Conservation (phyloP, 2,797 vertebrate genomes). For the Eremophila alpestris region DNA sequence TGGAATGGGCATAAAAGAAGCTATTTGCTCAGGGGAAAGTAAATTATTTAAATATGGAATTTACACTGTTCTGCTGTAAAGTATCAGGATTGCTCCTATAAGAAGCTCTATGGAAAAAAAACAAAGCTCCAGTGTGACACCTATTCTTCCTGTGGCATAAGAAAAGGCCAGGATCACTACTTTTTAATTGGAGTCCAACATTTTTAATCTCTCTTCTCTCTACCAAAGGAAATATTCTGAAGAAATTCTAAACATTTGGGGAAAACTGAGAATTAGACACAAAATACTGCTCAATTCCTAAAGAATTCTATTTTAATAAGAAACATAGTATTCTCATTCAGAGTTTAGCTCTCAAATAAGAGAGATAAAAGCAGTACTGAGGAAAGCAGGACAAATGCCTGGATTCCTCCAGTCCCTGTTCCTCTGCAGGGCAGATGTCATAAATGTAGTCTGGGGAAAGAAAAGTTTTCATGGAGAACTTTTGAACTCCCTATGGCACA, state of each 20-base stretch:
- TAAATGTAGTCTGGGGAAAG: background rate
- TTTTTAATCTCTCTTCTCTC: background rate
- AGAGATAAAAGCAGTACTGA: background rate
- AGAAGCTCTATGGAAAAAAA: background rate
- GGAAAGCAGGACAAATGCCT: background rate
- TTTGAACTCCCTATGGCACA: background rate
- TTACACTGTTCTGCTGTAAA: background rate
- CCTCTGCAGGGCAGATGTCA: background rate
- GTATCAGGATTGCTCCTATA: background rate
- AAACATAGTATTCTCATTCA: background rate
- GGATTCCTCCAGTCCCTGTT: background rate
- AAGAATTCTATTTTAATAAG: background rate
- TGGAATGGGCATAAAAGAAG: background rate
- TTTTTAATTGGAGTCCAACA: background rate
- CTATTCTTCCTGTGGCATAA: rapidly evolving
- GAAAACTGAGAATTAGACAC: background rate
- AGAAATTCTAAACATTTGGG: background rate
- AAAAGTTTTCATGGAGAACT: background rate
- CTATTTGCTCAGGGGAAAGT: background rate
- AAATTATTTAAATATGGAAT: background rate
- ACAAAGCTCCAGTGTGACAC: background rate
- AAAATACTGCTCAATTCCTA: background rate
- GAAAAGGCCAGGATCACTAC: background rate
- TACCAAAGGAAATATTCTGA: background rate
- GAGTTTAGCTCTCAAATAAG: background rate